Conservation (phyloP, 2,797 vertebrate species). For the Cirrhinus mrigala region DNA sequence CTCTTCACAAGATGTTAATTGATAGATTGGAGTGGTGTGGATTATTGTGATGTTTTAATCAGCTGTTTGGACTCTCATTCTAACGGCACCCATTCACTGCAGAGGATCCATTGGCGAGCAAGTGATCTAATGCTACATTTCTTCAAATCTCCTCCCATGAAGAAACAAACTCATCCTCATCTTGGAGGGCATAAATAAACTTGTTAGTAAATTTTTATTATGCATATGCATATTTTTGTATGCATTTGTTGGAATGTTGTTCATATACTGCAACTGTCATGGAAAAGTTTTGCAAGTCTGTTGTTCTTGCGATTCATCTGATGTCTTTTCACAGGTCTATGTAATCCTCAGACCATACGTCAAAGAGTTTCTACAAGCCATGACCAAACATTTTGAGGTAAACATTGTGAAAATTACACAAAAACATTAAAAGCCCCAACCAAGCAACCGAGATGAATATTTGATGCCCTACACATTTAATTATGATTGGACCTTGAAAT, state of each 20-base stretch:
- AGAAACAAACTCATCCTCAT: neutral
- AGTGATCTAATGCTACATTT: neutral
- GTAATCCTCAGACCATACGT: slow-evolving; percentile 82
- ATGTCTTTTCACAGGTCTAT: slow-evolving; percentile 74
- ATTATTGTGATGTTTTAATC: neutral
- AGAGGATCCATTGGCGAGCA: neutral
- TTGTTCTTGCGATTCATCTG: neutral
- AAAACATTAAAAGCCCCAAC: too few species aligned
- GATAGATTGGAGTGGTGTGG: neutral
- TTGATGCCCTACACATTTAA: neutral
- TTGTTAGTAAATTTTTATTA: neutral
- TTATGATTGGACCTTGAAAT: neutral
- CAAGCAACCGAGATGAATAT: too few species aligned
- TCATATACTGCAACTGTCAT: neutral
- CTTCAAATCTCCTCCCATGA: neutral
- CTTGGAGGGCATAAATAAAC: neutral
- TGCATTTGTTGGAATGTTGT: neutral
- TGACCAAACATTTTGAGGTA: slow-evolving; percentile 86
- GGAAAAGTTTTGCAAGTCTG: neutral
- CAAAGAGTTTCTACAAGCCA: slow-evolving; percentile 82
- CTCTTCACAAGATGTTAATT: neutral
- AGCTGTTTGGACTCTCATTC: neutral
- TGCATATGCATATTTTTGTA: too few species aligned
- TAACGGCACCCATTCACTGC: neutral
- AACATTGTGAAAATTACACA: neutral